A percentile compares a stretch with the other conserved stretches of the same genome.
Conservation (phyloP, 2,888 invertebrate species). For the Nyleta sp. region DNA sequence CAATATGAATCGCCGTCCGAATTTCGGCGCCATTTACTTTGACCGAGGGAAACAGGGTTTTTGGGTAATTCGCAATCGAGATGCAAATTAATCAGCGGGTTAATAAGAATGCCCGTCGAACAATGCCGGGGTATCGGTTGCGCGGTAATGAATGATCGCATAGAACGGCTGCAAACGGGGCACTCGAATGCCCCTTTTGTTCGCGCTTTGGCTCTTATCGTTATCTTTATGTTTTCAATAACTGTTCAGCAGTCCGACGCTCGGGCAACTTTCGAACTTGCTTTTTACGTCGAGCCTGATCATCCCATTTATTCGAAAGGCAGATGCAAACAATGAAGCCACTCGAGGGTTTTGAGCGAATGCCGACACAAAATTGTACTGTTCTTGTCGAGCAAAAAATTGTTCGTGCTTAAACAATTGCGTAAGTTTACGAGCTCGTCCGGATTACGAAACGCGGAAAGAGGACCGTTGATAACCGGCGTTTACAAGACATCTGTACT, state of each 20-base stretch:
- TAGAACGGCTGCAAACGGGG: constrained; percentile 26
- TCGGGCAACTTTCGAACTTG: constrained; percentile 19
- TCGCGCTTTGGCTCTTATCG: constrained; percentile 25
- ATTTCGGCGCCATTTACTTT: neutral
- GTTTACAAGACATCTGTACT: too few relatives aligned
- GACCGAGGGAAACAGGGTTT: too few relatives aligned
- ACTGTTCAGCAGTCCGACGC: constrained; percentile 16
- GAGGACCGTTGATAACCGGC: too few relatives aligned
- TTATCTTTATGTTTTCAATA: constrained; percentile 39
- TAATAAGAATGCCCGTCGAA: neutral
- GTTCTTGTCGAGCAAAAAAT: too few relatives aligned
- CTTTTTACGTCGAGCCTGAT: constrained; percentile 29
- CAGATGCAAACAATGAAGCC: constrained; percentile 10
- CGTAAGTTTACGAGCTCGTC: too few relatives aligned
- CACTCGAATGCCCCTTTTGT: constrained; percentile 22
- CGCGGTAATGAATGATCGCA: constrained; percentile 21
- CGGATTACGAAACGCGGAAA: too few relatives aligned
- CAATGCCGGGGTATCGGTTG: constrained; percentile 1
- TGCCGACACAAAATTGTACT: too few relatives aligned
- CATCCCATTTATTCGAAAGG: constrained; percentile 8
- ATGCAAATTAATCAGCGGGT: neutral
- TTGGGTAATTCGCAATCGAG: too few relatives aligned
- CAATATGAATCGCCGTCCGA: constrained; percentile 28
- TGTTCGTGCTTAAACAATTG: too few relatives aligned
- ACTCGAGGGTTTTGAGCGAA: neutral